Evolutionary conservation across 2,113 vertebrate genomes (phyloP).

Genomic region (Pardalotus punctatus): DNA sequence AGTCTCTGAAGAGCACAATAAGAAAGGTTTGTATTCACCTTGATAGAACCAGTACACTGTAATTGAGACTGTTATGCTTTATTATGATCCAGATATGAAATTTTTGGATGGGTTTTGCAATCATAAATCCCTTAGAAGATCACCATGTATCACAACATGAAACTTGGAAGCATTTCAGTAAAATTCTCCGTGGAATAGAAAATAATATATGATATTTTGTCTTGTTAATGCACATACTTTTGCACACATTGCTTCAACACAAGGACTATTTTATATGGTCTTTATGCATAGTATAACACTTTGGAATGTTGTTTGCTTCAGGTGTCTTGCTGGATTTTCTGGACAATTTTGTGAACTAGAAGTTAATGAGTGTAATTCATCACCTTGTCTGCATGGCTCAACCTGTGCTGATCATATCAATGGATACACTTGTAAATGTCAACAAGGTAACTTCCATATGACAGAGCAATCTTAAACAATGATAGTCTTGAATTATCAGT

Average conservation of each 20-base stretch:
- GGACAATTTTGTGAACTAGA: conserved; percentile 66
- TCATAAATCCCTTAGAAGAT: neutral
- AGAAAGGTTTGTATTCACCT: neutral
- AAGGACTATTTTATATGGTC: neutral
- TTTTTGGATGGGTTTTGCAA: neutral
- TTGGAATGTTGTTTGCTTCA: conserved; percentile 37
- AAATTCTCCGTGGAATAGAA: neutral
- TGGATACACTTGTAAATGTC: conserved; percentile 84
- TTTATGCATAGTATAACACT: neutral
- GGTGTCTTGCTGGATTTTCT: conserved; percentile 68
- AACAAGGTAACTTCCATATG: conserved; percentile 59
- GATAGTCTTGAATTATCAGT: neutral
- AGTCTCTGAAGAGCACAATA: neutral
- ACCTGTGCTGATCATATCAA: conserved; percentile 83
- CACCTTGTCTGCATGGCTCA: conserved; percentile 78
- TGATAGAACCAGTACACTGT: neutral
- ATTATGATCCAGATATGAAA: neutral
- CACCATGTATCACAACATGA: neutral
- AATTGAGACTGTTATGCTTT: neutral
- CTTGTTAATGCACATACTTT: neutral
- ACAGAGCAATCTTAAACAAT: neutral
- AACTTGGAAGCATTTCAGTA: neutral
- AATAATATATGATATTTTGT: neutral
- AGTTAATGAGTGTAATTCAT: conserved; percentile 84
- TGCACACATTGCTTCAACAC: neutral